phyloP scores from a whole-genome alignment of 2,888 invertebrate genomes.

The Watsonalla binaria region DNA sequence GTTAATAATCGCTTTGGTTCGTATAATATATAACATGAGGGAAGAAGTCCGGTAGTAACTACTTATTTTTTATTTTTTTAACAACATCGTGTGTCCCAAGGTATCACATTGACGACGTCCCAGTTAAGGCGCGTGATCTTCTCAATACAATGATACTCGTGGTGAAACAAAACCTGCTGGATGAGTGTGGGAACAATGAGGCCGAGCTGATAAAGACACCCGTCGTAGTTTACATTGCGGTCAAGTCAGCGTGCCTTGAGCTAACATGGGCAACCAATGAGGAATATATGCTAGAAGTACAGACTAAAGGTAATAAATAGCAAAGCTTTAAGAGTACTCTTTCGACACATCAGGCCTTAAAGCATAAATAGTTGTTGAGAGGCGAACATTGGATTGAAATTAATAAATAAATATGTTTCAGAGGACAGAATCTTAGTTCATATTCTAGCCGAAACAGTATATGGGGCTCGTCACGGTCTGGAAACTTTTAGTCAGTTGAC shows the following conservation, averaged over 20 bases:
- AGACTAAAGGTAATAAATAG: conserved; percentile 66
- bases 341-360: no score
- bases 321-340: no score
- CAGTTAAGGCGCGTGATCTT: conserved; percentile 64
- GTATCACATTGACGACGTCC: conserved; percentile 75
- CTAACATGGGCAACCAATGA: conserved; percentile 85
- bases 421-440: conserved; percentile 73
- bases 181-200: conserved; percentile 76
- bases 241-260: conserved; percentile 63
- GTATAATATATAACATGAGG: no score
- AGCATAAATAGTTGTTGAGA: no score
- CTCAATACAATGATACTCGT: conserved; percentile 76
- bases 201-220: conserved; percentile 66
- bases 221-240: conserved; percentile 77
- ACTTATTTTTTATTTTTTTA: no score
- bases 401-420: conserved; percentile 20
- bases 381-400: no score
- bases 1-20: not conserved
- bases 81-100: conserved; percentile 27
- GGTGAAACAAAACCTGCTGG: conserved; percentile 75
- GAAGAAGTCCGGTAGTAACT: no score
- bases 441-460: conserved; percentile 81
- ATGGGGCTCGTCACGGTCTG: conserved; percentile 86
- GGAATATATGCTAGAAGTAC: conserved; percentile 80
- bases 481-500: conserved; percentile 87